Percentiles rank a stretch among this genome's conserved stretches.
These are phyloP conservation scores for Trichopria drosophilae DNA, from an alignment of 2,888 invertebrate species.

Conservation along the genomic window DNA sequence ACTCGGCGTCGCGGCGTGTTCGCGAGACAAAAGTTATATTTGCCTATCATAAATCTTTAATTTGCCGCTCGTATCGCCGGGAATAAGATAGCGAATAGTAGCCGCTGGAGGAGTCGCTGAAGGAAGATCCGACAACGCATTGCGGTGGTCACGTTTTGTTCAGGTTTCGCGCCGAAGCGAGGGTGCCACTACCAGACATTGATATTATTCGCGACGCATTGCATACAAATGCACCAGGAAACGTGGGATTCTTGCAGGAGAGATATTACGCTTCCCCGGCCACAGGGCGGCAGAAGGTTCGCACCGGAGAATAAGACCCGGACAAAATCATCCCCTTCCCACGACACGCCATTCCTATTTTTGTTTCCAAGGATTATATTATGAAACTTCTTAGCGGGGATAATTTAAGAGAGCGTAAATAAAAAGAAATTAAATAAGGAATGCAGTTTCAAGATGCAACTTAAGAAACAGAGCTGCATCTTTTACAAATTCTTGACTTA, in stretches of 20 bases:
- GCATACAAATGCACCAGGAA: conserved; percentile 39
- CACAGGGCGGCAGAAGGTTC: neutral
- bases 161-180: conserved; percentile 31
- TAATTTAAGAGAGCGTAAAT: no score
- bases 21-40: conserved; percentile 35
- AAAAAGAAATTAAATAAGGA: no score
- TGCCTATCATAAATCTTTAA: conserved; percentile 41
- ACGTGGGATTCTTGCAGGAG: conserved; percentile 14
- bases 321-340: no score
- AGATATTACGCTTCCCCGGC: conserved; percentile 20
- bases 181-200: conserved; percentile 34
- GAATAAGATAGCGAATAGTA: conserved; percentile 30
- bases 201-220: conserved; percentile 40
- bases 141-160: conserved; percentile 39
- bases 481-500: no score
- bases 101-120: conserved; percentile 10
- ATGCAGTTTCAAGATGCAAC: no score
- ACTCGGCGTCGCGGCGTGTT: conserved; percentile 6
- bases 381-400: no score
- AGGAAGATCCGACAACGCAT: conserved; percentile 31
- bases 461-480: no score
- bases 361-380: no score
- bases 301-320: no score
- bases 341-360: no score
- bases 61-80: conserved; percentile 36